Base-by-base conservation (phyloP, 1,140 invertebrate species). In the Pogonognathellus flavescens region DNA sequence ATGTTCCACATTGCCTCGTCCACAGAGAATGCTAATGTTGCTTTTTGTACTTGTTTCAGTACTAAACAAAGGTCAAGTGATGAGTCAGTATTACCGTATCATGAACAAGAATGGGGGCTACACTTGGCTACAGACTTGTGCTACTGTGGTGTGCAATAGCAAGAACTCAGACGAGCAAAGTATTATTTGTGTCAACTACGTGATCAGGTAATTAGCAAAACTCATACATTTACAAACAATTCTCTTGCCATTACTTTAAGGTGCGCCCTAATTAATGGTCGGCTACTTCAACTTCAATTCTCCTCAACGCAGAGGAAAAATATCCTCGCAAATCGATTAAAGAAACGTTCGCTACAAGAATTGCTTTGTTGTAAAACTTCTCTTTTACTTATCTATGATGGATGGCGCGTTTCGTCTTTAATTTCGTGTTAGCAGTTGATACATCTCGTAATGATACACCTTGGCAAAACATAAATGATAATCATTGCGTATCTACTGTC, bases 101-200 rank as follows among this genome's bases (percentile, higher is more conserved):
- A 97, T 99, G 94, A 98, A 98, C 91, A 98, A 98, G 91, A 95
- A 94, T 87, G 97, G 97, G 7, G 97, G 98, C 3, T 98, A 96
- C 91, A 97, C 96, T 49, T 99, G 97, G 97, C 92, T 98, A 80
- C 97, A 99, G 91, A 98, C 96, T 0, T 99, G 97, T 91, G 97
- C 97, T 41, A 99, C 97, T 0, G 96, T 99, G 10, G 96, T 99
- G 60, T 98, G 96, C 91, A 98, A 95, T 90, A 95, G 95, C 10
- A 98, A 98, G 92, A 98, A 97, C 89, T 94, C 96, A 5, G 96
- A 99, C 86, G 97, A 98, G 90, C 96, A 98, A 91, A 98, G 97
- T 90, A 97, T 98, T 86, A 98, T 98, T 86, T 98, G 96, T 90
- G 96, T 98, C 85, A 98, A 98, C 92, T 98, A 98, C 91, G 96